phyloP scores from a whole-genome alignment of 2,113 vertebrate genomes.

The Loxodonta africana region DNA sequence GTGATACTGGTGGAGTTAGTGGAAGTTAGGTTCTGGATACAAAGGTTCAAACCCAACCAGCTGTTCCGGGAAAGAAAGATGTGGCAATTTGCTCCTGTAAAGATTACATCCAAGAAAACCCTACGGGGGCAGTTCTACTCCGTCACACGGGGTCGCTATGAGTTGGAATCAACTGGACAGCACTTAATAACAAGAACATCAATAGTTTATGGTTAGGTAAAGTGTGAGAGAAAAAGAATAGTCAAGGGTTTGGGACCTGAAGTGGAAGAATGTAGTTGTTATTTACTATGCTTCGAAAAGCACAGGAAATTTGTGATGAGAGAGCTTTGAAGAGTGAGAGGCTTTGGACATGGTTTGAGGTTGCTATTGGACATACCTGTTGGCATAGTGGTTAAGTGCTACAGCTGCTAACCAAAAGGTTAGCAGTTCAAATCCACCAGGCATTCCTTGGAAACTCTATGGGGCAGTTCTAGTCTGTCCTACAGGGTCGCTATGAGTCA shows the following conservation, averaged over 20 bases:
- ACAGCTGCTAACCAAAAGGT: too few species aligned
- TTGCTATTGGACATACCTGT: background rate
- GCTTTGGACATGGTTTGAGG: background rate
- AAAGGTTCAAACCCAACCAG: background rate
- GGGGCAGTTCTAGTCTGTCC: too few species aligned
- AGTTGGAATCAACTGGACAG: too few species aligned
- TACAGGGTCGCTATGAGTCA: too few species aligned
- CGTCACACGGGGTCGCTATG: too few species aligned
- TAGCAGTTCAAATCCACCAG: too few species aligned
- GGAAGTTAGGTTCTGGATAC: background rate
- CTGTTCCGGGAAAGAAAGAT: too few species aligned
- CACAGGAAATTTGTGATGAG: background rate
- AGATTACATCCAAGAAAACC: too few species aligned
- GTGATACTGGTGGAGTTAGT: background rate
- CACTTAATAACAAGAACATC: background rate
- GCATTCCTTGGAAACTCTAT: too few species aligned
- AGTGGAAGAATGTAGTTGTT: background rate
- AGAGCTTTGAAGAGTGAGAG: background rate
- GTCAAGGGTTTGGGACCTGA: background rate
- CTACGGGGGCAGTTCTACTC: too few species aligned
- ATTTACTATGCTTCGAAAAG: background rate
- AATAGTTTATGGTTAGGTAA: background rate
- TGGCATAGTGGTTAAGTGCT: too few species aligned
- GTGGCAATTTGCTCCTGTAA: too few species aligned
- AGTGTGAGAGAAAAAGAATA: background rate